Evolutionary conservation across 2,888 invertebrate species (phyloP).

Genomic region (Proisotoma minuta): DNA sequence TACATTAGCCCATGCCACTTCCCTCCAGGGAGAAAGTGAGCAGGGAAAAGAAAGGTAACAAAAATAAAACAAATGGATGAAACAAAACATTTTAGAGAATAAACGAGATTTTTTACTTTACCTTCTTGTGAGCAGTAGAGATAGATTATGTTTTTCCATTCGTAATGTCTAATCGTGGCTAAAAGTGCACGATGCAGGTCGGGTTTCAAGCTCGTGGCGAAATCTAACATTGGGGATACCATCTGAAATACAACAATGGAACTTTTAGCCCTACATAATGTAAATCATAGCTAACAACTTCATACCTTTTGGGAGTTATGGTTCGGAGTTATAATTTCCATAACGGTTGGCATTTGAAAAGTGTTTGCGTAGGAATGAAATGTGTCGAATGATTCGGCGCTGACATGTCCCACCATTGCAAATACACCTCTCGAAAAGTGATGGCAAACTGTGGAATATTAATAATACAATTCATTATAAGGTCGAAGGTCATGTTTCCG

Average conservation of each 20-base stretch:
- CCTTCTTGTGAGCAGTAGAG: conserved; percentile 87
- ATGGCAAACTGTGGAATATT: conserved; percentile 66
- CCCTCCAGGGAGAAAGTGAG: no score
- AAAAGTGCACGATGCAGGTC: conserved; percentile 93
- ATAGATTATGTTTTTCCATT: conserved; percentile 81
- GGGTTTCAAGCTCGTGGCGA: conserved; percentile 88
- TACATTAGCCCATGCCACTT: no score
- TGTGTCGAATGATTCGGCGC: conserved; percentile 89
- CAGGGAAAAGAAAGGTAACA: no score
- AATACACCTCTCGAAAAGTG: conserved; percentile 85
- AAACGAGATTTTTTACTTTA: conserved; percentile 58
- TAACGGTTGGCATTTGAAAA: conserved; percentile 91
- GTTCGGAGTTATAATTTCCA: no score
- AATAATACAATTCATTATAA: not conserved
- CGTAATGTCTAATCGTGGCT: conserved; percentile 84
- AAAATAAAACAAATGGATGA: no score
- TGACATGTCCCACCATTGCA: conserved; percentile 84
- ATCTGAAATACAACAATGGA: conserved; percentile 28
- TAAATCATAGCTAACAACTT: not conserved
- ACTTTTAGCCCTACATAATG: not conserved
- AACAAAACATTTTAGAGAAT: no score
- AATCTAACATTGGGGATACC: conserved; percentile 59
- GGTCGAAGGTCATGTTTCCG: not conserved
- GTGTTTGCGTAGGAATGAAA: conserved; percentile 90
- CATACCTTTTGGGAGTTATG: conserved; percentile 80